Percentiles rank a stretch among this genome's conserved stretches.
Conservation (phyloP, 2,797 vertebrate genomes). For the Hyperoplus immaculatus region DNA sequence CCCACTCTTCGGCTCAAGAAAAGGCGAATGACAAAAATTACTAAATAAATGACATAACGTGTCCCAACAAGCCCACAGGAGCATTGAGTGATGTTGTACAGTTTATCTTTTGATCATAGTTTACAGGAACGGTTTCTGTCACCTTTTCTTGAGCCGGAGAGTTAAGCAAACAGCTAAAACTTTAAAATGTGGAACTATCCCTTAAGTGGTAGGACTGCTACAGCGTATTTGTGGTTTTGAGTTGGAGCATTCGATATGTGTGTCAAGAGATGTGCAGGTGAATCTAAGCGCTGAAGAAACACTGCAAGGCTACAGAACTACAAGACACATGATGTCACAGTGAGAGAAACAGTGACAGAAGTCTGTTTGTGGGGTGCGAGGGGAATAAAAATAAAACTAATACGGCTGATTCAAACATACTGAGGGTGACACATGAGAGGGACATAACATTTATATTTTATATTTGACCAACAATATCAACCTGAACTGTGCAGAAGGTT, state of each 20-base stretch:
- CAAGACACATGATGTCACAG: neutral
- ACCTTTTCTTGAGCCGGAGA: too few relatives aligned
- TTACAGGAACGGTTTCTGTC: too few relatives aligned
- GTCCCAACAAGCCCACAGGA: too few relatives aligned
- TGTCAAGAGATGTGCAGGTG: neutral
- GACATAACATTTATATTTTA: neutral
- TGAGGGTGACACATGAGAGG: too few relatives aligned
- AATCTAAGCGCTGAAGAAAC: neutral
- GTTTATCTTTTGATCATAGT: too few relatives aligned
- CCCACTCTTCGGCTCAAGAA: too few relatives aligned
- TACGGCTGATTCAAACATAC: neutral
- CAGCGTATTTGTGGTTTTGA: neutral
- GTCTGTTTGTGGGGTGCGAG: neutral
- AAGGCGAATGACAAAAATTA: too few relatives aligned
- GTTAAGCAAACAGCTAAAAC: too few relatives aligned
- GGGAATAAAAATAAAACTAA: neutral
- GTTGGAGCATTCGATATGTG: neutral
- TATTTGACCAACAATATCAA: neutral
- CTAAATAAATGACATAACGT: too few relatives aligned
- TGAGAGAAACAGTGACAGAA: neutral
- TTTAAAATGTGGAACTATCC: too few relatives aligned
- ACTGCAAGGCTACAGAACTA: neutral
- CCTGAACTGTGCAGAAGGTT: neutral
- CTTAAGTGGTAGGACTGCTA: neutral
- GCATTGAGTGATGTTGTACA: too few relatives aligned